Base-by-base conservation (phyloP, 2,797 vertebrate species). In the Lacerta bilineata region DNA sequence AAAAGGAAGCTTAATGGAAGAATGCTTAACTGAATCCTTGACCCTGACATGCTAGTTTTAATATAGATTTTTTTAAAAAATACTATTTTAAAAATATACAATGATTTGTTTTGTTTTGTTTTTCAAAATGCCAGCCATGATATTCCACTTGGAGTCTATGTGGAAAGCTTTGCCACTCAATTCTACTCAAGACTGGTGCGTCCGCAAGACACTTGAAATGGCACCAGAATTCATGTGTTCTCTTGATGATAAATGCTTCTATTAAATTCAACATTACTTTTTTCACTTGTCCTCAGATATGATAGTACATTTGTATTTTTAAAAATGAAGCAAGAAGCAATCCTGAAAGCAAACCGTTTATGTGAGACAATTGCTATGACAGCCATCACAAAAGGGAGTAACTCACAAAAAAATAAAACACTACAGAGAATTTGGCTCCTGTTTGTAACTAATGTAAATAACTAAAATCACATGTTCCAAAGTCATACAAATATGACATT, bases 171-270 rank as follows among this genome's bases (percentile, higher is more conserved):
- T 43, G 72, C 11, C 20, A 33, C 29, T 43, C 36, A 36, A n/a
- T 85, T 68, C 55, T 85, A 61, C 29, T 85, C 17, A n/a, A 18
- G 27, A 61, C 17, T 75, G 15, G 55, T 3, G 13, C 8, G 11
- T 29, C 64, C 33, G 33, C 23, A 61, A 84, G 20, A 72, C 4
- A 72, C 46, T 36, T 64, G 5, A 59, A 85, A 39, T 55, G 13
- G 33, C 39, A 59, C 29, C 74, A 68, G 39, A 17, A 17, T 50
- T 50, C 25, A 46, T 68, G 20, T 68, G 29, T 23, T 84, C 29
- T 43, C 75, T 36, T 85, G 55, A 85, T 85, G 74, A 64, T 13
- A 79, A 86, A 33, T 86, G 39, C 11, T n/a, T 78, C 39, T 68
- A 69, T 66, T 86, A 50, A 86, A 68, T 33, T 6, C 29, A 50